Conservation (phyloP, 1,140 invertebrate genomes). For the Acyrthosiphon pisum region DNA sequence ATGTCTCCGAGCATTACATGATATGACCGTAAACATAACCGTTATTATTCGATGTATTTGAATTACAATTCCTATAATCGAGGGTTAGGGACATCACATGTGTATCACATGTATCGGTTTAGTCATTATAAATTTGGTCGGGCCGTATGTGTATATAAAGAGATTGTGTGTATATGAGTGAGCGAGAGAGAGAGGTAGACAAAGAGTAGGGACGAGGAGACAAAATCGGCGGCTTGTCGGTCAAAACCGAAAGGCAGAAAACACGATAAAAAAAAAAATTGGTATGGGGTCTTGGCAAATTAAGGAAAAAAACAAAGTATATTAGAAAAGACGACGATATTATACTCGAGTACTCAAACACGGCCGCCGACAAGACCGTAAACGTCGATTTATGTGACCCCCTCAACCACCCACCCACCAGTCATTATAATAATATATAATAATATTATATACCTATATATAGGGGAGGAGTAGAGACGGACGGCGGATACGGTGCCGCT, state of each 20-base stretch:
- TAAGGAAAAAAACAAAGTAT: constrained; percentile 37
- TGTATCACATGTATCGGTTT: not conserved
- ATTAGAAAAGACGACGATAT: not conserved
- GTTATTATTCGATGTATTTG: not conserved
- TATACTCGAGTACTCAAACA: not conserved
- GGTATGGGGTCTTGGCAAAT: constrained; percentile 43
- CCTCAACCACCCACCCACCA: not conserved
- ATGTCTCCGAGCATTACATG: not conserved
- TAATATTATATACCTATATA: not conserved
- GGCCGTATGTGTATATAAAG: not conserved
- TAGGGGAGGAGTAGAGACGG: not conserved
- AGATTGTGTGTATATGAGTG: not conserved
- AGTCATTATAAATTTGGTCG: not conserved
- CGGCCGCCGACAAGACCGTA: constrained; percentile 51
- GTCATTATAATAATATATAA: not conserved
- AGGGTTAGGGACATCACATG: not conserved
- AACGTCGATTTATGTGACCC: constrained; percentile 53
- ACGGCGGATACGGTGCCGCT: not conserved
- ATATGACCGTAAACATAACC: not conserved
- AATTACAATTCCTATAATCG: not conserved
- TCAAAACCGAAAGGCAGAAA: not conserved
- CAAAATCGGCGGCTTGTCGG: not conserved
- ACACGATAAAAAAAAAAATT: constrained; percentile 35
- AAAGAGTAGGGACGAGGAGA: not conserved
- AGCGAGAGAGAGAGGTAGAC: not conserved